Conservation (phyloP, 2,888 invertebrate species). For the Dendrolimus houi region DNA sequence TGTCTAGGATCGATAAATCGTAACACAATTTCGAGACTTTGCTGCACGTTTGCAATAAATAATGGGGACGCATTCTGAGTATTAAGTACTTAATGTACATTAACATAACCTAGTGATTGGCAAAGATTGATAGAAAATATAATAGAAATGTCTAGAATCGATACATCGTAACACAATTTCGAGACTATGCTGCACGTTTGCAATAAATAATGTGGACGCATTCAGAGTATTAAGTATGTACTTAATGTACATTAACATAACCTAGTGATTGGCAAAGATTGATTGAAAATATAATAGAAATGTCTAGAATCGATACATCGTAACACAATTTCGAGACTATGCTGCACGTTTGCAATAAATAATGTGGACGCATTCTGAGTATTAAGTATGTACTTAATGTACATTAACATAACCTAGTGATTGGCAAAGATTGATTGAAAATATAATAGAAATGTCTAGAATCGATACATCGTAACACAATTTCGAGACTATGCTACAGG, state of each 20-base stretch:
- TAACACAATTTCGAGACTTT: too few species aligned
- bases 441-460: background rate
- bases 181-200: background rate
- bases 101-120: background rate
- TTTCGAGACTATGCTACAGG: too few species aligned
- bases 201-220: slow-evolving; percentile 1
- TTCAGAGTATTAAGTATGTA: slow-evolving; percentile 1
- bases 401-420: background rate
- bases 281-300: background rate
- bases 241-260: background rate
- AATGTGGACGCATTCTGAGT: slow-evolving; percentile 1
- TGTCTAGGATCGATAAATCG: too few species aligned
- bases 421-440: background rate
- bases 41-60: background rate
- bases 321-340: too few species aligned
- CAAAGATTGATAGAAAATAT: background rate
- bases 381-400: background rate
- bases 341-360: background rate
- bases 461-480: too few species aligned
- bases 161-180: too few species aligned
- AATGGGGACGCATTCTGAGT: slow-evolving; percentile 1
- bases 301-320: too few species aligned
- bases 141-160: too few species aligned
- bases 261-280: background rate
- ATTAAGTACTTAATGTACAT: background rate